Evolutionary conservation across 2,797 vertebrate genomes (phyloP).

Genomic region (Miichthys miiuy): DNA sequence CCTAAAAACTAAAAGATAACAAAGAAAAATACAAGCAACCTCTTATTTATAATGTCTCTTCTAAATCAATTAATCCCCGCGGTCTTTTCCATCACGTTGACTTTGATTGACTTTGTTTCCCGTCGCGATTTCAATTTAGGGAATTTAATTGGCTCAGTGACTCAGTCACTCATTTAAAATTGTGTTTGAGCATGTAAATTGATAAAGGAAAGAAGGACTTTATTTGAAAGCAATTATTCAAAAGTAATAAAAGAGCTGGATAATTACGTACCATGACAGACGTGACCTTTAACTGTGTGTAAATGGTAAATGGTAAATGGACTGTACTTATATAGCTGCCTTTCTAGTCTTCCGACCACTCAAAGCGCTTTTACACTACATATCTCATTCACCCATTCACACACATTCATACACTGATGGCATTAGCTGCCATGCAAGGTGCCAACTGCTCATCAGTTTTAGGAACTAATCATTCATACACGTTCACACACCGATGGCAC

Average conservation of each 20-base stretch:
- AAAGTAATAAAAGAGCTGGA: constrained; percentile 39
- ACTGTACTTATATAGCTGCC: too few species aligned
- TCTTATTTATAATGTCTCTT: constrained; percentile 5
- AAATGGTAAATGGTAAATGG: too few species aligned
- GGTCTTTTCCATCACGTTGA: constrained; percentile 38
- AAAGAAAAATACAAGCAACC: not conserved
- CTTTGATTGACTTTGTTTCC: constrained; percentile 64
- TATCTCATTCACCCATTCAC: too few species aligned
- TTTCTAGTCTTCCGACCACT: too few species aligned
- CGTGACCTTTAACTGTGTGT: constrained; percentile 26
- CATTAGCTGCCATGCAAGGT: too few species aligned
- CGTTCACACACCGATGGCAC: too few species aligned
- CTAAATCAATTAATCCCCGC: constrained; percentile 49
- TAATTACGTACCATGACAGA: constrained; percentile 44
- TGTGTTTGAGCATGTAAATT: constrained; percentile 37
- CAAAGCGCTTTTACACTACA: too few species aligned
- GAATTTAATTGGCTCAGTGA: constrained; percentile 68
- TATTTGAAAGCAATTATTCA: constrained; percentile 64
- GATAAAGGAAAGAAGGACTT: constrained; percentile 40
- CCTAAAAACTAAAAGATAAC: not conserved
- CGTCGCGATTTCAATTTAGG: constrained; percentile 63
- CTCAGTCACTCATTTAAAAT: constrained; percentile 61
- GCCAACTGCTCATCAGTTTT: too few species aligned
- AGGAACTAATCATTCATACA: too few species aligned
- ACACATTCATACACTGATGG: too few species aligned